A percentile compares a stretch with the other conserved stretches of the same genome.
Evolutionary conservation across 2,797 vertebrate genomes (phyloP).

Genomic region (Xenentodon cancila): DNA sequence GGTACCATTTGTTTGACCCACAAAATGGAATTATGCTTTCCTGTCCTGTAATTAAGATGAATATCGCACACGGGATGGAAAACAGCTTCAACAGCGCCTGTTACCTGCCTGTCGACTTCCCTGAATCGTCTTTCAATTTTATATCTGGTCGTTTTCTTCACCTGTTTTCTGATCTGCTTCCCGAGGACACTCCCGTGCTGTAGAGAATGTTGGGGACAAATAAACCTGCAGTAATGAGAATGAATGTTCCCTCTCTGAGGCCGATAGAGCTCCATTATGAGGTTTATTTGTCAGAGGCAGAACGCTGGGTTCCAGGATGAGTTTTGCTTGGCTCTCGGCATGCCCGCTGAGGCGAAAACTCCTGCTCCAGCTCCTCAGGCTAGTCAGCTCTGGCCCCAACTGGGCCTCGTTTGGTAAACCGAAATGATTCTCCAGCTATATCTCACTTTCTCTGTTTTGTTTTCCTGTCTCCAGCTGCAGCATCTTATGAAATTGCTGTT

Average conservation of each 20-base stretch:
- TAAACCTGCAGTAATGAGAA: slow-evolving; percentile 70
- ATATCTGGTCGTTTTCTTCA: slow-evolving; percentile 6
- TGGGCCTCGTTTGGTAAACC: slow-evolving; percentile 3
- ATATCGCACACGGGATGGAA: slow-evolving; percentile 55
- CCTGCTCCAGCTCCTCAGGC: slow-evolving; percentile 12
- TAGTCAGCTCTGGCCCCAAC: slow-evolving; percentile 30
- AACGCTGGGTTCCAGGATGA: slow-evolving; percentile 29
- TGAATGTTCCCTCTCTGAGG: slow-evolving; percentile 62
- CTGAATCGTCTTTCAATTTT: slow-evolving; percentile 4
- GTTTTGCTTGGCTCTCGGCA: slow-evolving; percentile 45
- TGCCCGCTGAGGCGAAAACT: slow-evolving; percentile 32
- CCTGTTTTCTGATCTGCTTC: slow-evolving; percentile 17
- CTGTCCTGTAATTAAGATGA: slow-evolving; percentile 75
- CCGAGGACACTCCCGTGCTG: slow-evolving; percentile 52
- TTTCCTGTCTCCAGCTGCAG: slow-evolving; percentile 16
- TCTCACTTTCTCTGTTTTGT: slow-evolving; percentile 32
- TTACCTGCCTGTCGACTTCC: slow-evolving; percentile 30
- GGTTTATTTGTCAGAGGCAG: slow-evolving; percentile 50
- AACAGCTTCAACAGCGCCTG: slow-evolving; percentile 36
- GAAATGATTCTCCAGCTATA: slow-evolving; percentile 5
- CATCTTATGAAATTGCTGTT: neutral
- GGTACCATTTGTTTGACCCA: slow-evolving; percentile 82
- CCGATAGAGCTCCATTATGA: slow-evolving; percentile 64
- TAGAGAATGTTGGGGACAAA: slow-evolving; percentile 53
- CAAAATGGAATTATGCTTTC: slow-evolving; percentile 76